Evolutionary conservation across 2,113 vertebrate genomes (phyloP).

Genomic region (Microcebus griseorufus): DNA sequence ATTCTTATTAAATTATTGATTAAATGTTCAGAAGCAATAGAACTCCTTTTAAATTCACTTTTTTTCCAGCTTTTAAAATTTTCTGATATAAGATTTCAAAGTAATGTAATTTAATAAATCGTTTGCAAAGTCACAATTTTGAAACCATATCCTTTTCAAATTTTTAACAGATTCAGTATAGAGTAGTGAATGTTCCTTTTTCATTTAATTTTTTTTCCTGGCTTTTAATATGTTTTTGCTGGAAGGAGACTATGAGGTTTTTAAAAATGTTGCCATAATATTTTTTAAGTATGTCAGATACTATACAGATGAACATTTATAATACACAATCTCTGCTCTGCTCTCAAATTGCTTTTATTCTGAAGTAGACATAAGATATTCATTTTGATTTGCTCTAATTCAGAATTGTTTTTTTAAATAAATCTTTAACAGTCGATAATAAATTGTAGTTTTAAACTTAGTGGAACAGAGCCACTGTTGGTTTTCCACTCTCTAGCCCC

Average conservation of each 20-base stretch:
- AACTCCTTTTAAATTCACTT: slow-evolving; percentile 45
- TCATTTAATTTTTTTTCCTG: not conserved
- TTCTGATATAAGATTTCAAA: slow-evolving; percentile 52
- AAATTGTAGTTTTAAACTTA: slow-evolving; percentile 11
- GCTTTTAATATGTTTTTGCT: slow-evolving; percentile 8
- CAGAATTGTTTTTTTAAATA: slow-evolving; percentile 34
- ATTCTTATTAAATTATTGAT: slow-evolving; percentile 42
- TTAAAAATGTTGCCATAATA: not conserved
- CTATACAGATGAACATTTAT: not conserved
- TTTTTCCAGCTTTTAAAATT: slow-evolving; percentile 24
- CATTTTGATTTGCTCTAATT: slow-evolving; percentile 25
- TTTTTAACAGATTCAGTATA: slow-evolving; percentile 22
- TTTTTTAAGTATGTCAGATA: slow-evolving; percentile 43
- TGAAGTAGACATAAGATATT: not conserved
- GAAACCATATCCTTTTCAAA: slow-evolving; percentile 37
- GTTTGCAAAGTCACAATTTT: slow-evolving; percentile 39
- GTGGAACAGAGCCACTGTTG: not conserved
- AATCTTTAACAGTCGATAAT: not conserved
- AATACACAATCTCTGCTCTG: not conserved
- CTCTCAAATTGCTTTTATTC: slow-evolving; percentile 13
- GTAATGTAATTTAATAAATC: slow-evolving; percentile 33
- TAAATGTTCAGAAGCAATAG: slow-evolving; percentile 42
- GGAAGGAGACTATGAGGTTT: not conserved
- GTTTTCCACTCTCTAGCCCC: not conserved
- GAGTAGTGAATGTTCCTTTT: not conserved